phyloP scores from a whole-genome alignment of 2,888 invertebrate species.

The Ochropleura plecta region DNA sequence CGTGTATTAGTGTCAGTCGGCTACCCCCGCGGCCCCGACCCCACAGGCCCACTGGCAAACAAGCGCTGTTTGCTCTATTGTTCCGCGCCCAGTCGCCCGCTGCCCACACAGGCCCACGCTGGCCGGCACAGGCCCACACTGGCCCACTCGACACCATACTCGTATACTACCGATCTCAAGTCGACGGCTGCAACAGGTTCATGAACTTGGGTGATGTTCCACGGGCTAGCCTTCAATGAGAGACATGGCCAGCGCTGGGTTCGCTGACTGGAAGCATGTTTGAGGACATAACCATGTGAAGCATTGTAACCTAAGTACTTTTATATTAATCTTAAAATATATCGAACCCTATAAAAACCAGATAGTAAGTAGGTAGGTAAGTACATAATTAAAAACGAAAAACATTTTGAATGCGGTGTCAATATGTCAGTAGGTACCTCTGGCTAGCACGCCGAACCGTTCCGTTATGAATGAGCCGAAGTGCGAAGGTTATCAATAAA shows the following conservation, averaged over 20 bases:
- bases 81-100: conserved; percentile 18
- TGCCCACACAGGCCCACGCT: neutral
- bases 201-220: neutral
- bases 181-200: neutral
- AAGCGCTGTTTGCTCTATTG: conserved; percentile 31
- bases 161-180: neutral
- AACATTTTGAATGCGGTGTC: conserved; percentile 11
- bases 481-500: conserved; percentile 41
- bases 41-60: conserved; percentile 28
- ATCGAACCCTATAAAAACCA: neutral
- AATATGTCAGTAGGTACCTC: conserved; percentile 15
- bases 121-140: neutral
- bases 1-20: conserved; percentile 10
- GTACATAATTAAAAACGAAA: neutral
- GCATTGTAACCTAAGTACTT: neutral
- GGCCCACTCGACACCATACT: neutral
- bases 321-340: neutral
- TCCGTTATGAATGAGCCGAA: conserved; percentile 17
- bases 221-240: neutral
- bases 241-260: too few species aligned
- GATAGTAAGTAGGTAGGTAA: neutral
- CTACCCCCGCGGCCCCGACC: neutral
- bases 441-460: neutral
- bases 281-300: neutral
- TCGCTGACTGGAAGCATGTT: neutral